Evolutionary conservation across 2,888 invertebrate species (phyloP), one percentile per base, ranked within the genome.

Genomic region (Erebia ligea): DNA sequence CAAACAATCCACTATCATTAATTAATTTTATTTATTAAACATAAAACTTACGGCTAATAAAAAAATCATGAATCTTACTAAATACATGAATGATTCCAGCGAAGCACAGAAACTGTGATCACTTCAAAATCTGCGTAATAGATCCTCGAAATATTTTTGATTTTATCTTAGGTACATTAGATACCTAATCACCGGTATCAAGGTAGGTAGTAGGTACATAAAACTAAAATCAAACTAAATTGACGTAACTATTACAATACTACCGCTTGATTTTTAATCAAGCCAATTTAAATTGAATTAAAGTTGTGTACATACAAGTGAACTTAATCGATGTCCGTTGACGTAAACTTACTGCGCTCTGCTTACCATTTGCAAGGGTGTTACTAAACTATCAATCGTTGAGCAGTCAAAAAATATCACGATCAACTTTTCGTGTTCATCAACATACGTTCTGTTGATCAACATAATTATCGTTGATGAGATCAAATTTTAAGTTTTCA

Each of bases 1-100:
- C 81, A 82, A 81, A 81, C 78, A 81, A 77, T 78, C 74, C 72
- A 71, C 64, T 13, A 45, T 75, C 72, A 71, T 67, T 34, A 34
- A 34, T 34, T 6, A 6, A 34, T 34, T 34, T 34, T 34, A 6
- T 34, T 34, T 6, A 34, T 34, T 68, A 71, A 73, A 71, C 59
- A 72, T 72, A 76, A 71, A 73, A 74, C 63, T 68, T 75, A 75
- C 62, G 50, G 9, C 64, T 57, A 58, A 63, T 50, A 59, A 21
- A 58, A 68, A 68, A 19, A 54, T 25, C 21, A 52, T 17, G 4
- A n/a, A 21, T 13, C 64, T 52, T 34, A 64, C 6, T 40, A 62
- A 34, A 52, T 64, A 64, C 34, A 64, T 40, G 52, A 11, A 40
- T 64, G 17, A 64, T 54, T n/a, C 54, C 54, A 62, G 62, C 62